These are phyloP conservation scores for Muscicapa adusta DNA, from an alignment of 2,113 vertebrate genomes.

Conservation along the genomic window DNA sequence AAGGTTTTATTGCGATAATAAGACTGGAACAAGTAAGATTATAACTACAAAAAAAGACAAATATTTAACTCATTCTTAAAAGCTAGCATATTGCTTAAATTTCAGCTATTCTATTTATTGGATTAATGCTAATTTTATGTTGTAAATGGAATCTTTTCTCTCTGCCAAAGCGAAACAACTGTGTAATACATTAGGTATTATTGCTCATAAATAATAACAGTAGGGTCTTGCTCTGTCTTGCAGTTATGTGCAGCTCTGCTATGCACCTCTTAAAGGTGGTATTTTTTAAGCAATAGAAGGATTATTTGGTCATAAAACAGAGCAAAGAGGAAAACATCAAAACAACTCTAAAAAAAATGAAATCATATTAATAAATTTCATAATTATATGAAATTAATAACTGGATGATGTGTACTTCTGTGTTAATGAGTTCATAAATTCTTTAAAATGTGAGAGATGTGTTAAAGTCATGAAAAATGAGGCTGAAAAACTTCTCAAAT, in stretches of 20 bases:
- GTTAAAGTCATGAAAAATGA: neutral
- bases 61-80: neutral
- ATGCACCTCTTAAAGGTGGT: neutral
- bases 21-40: neutral
- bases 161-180: neutral
- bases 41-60: neutral
- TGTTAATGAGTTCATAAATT: neutral
- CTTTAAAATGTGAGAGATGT: neutral
- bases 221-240: neutral
- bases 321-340: neutral
- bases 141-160: neutral
- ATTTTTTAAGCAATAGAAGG: neutral
- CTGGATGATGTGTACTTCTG: neutral
- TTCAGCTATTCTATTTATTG: neutral
- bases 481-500: neutral
- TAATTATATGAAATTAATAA: neutral
- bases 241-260: neutral
- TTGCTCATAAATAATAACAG: constrained; percentile 7
- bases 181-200: neutral
- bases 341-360: neutral
- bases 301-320: neutral
- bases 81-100: neutral
- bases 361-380: neutral
- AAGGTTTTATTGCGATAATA: neutral
- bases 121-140: neutral